Conservation (phyloP, 2,888 invertebrate species). For the Andrena praecox region DNA sequence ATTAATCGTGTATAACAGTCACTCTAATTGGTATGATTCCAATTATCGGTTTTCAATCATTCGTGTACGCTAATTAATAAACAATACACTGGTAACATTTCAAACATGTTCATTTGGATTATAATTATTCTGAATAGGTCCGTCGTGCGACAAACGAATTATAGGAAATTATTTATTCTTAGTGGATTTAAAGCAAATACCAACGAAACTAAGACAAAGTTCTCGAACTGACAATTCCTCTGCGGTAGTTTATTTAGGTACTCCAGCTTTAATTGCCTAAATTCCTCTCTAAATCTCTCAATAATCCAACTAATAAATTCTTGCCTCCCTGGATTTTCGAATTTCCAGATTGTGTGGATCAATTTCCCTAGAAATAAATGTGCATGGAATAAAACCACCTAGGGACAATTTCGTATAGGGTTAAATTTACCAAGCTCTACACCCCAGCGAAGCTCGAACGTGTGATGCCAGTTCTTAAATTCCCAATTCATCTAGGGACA, state of each 20-base stretch:
- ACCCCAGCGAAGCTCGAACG: too few relatives aligned
- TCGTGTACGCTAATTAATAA: background rate
- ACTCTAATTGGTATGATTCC: background rate
- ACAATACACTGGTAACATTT: background rate
- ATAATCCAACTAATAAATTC: too few relatives aligned
- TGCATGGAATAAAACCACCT: background rate
- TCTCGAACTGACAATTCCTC: background rate
- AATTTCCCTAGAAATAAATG: background rate
- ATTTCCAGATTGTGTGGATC: background rate
- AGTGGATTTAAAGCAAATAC: background rate
- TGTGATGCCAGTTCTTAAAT: too few relatives aligned
- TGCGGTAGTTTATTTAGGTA: background rate
- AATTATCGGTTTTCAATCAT: constrained; percentile 2
- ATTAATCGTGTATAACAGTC: background rate
- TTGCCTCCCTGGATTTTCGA: too few relatives aligned
- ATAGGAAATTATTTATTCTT: too few relatives aligned
- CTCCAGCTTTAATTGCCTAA: background rate
- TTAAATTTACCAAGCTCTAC: background rate
- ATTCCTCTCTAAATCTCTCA: background rate
- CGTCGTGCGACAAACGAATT: background rate
- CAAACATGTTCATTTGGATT: background rate
- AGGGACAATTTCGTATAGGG: background rate
- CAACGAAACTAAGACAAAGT: background rate
- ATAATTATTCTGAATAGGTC: background rate
- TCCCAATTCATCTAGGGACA: too few relatives aligned